Conservation (phyloP, 2,888 invertebrate genomes). For the Spodoptera picta region DNA sequence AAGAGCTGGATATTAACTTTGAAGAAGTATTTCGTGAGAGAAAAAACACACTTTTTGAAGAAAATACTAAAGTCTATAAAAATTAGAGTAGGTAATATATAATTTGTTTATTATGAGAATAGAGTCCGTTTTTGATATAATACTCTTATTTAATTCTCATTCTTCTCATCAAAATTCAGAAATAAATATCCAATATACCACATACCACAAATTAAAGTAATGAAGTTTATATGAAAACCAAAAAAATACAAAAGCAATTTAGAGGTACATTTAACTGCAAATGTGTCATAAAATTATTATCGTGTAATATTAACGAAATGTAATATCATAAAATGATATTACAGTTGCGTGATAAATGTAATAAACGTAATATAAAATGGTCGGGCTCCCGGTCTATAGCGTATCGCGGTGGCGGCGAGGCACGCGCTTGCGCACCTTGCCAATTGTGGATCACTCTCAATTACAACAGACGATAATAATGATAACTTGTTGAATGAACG, state of each 20-base stretch:
- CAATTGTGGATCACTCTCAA: conserved; percentile 65
- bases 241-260: neutral
- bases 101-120: too few species aligned
- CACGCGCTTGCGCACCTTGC: conserved; percentile 62
- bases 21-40: conserved; percentile 19
- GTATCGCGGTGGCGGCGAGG: conserved; percentile 72
- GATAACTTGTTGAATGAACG: conserved; percentile 14
- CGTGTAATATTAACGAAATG: neutral
- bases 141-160: too few species aligned
- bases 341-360: conserved; percentile 19
- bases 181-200: too few species aligned
- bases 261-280: neutral
- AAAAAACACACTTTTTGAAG: too few species aligned
- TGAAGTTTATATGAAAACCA: too few species aligned
- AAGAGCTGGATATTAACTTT: conserved; percentile 59
- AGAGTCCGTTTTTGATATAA: too few species aligned
- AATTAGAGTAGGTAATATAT: too few species aligned
- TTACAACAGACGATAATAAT: conserved; percentile 53
- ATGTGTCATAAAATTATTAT: conserved; percentile 1
- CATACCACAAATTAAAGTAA: too few species aligned
- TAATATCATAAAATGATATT: conserved; percentile 34
- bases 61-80: too few species aligned
- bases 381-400: conserved; percentile 68
- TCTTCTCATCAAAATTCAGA: too few species aligned
- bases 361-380: conserved; percentile 27